Percentiles rank a stretch among this genome's conserved stretches.
These are phyloP conservation scores for Tringa solitaria DNA, from an alignment of 2,113 vertebrate species.

Conservation along the genomic window DNA sequence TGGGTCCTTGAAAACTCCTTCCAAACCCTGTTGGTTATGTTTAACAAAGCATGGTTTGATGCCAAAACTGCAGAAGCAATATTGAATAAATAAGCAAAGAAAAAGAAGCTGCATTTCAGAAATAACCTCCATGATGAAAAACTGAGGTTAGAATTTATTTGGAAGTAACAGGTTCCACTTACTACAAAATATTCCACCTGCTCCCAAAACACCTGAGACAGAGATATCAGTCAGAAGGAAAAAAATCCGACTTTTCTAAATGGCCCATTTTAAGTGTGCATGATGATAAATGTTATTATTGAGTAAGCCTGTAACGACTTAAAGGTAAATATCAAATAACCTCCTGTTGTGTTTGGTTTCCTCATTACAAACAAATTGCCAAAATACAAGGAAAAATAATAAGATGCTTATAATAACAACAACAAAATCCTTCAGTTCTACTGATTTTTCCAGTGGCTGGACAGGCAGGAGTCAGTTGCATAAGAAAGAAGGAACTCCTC, in stretches of 20 bases:
- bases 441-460: not conserved
- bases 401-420: not conserved
- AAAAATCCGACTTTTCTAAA: not conserved
- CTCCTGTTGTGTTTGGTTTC: not conserved
- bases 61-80: not conserved
- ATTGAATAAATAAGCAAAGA: not conserved
- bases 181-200: not conserved
- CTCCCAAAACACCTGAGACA: not conserved
- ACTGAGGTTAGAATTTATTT: not conserved
- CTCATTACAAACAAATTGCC: not conserved
- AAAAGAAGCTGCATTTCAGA: not conserved
- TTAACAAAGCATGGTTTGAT: not conserved
- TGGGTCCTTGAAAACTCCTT: not conserved
- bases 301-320: not conserved
- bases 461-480: not conserved
- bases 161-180: not conserved
- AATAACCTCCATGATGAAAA: not conserved
- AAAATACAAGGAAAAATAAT: not conserved
- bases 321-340: not conserved
- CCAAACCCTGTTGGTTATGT: not conserved
- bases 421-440: not conserved
- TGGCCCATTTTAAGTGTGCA: fast-evolving
- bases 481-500: not conserved
- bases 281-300: not conserved
- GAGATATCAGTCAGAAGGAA: fast-evolving